Percentiles rank a stretch among this genome's conserved stretches.
These are phyloP conservation scores for Epinotia demarniana DNA, from an alignment of 2,888 invertebrate genomes.

Conservation along the genomic window DNA sequence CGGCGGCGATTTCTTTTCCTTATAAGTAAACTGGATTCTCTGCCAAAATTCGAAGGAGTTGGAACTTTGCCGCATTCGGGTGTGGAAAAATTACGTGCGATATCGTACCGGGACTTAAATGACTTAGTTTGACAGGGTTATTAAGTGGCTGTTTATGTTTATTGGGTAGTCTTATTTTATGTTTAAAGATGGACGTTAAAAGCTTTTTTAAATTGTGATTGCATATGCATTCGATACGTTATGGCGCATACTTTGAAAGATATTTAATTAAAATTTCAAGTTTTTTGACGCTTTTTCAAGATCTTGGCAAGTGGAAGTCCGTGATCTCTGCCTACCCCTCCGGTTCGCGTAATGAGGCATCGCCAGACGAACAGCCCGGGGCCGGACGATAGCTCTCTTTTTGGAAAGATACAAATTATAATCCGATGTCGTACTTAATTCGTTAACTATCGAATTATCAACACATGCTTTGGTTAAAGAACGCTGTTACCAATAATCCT, in stretches of 20 bases:
- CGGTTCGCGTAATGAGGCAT: too few relatives aligned
- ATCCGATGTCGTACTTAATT: too few relatives aligned
- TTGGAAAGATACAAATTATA: too few relatives aligned
- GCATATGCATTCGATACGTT: slow-evolving; percentile 13
- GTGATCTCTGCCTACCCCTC: too few relatives aligned
- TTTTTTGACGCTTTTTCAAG: too few relatives aligned
- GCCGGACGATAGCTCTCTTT: too few relatives aligned
- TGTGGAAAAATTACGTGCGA: background rate
- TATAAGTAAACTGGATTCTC: slow-evolving; percentile 34
- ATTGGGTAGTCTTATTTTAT: slow-evolving; percentile 18
- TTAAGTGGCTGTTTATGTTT: slow-evolving; percentile 17
- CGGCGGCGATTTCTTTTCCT: slow-evolving; percentile 35
- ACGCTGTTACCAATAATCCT: too few relatives aligned
- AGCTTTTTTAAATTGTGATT: slow-evolving; percentile 25
- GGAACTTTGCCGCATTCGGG: slow-evolving; percentile 30
- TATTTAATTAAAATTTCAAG: background rate
- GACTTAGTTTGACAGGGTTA: slow-evolving; percentile 17
- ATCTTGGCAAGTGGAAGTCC: too few relatives aligned
- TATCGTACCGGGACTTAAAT: background rate
- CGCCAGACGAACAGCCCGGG: too few relatives aligned
- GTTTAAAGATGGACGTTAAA: slow-evolving; percentile 31
- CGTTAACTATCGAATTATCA: too few relatives aligned
- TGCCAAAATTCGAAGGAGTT: slow-evolving; percentile 30
- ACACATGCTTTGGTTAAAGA: too few relatives aligned
- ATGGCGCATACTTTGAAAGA: slow-evolving; percentile 1